Conservation (phyloP, 2,888 invertebrate species). For the Drosophila anceps region DNA sequence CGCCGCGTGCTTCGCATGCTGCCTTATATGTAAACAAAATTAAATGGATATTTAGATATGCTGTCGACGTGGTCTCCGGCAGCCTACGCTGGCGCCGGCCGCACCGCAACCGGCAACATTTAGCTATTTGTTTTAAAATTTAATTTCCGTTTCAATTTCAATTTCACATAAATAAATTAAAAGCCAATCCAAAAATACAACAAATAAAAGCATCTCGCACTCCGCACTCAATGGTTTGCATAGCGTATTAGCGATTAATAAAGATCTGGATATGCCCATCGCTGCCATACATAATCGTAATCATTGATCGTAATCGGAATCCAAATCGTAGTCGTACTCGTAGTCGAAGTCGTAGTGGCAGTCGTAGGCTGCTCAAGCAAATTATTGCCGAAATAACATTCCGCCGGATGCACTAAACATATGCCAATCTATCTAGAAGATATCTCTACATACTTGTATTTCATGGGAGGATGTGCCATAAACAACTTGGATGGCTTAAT, state of each 20-base stretch:
- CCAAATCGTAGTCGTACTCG: conserved; percentile 35
- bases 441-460: conserved; percentile 15
- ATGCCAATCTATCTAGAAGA: conserved; percentile 60
- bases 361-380: conserved; percentile 19
- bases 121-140: conserved; percentile 78
- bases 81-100: conserved; percentile 83
- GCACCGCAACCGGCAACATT: conserved; percentile 35
- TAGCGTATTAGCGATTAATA: conserved; percentile 61
- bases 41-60: conserved; percentile 79
- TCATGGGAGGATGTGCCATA: conserved; percentile 62
- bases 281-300: conserved; percentile 54
- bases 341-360: conserved; percentile 25
- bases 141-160: conserved; percentile 84
- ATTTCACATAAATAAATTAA: conserved; percentile 82
- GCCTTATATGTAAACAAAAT: conserved; percentile 78
- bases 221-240: conserved; percentile 39
- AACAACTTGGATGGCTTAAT: conserved; percentile 67
- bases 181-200: conserved; percentile 48
- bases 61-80: conserved; percentile 61
- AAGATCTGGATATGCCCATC: conserved; percentile 48
- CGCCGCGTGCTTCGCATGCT: conserved; percentile 42
- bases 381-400: conserved; percentile 61
- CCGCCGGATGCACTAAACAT: conserved; percentile 76
- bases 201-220: conserved; percentile 36
- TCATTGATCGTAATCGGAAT: conserved; percentile 21